Evolutionary conservation across 2,797 vertebrate species (phyloP), one percentile per base, ranked within the genome.

Genomic region (Arnoldichthys spilopterus): DNA sequence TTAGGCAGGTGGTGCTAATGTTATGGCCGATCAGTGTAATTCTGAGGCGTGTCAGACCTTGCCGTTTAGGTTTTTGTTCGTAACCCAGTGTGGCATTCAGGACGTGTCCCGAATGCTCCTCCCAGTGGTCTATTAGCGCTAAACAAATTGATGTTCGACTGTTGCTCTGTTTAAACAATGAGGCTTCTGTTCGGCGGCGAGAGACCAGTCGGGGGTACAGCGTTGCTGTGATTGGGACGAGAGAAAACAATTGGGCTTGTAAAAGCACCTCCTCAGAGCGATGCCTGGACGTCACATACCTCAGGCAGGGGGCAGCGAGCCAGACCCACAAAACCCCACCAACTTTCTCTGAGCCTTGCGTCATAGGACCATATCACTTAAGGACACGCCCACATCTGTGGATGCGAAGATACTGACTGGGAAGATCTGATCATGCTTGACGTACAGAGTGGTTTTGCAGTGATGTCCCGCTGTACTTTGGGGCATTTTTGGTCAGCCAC

Each of bases 161-260:
- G 6, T 67, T 67, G 40, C 43, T 22, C 63, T 22, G 22, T 45
- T 45, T 45, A 24, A 67, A 67, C 34, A 66, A 66, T 40, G 63
- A 22, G 24, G 12, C 63, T 37, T 66, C n/a, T 62, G 28, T 40
- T 66, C n/a, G 24, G 15, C 11, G 8, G n/a, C 20, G 11, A 40
- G 32, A 18, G 12, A 64, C 32, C 3, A 20, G 11, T n/a, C 20
- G 62, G 40, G 63, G 63, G 7, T 12, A 7, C 13, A 18, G 40
- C 2, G 0, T 1, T 45, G 40, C 64, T 15, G 40, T 67, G 64
- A 67, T 67, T 28, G 22, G 22, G 22, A 47, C 13, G 37, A 24
- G 64, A 47, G 22, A 26, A 49, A 49, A 37, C 43, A 45, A 49
- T n/a, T 4, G 7, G 37, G 34, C 34, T 45, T 45, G 37, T 24